These are phyloP conservation scores for Nannoperca australis DNA, from an alignment of 2,797 vertebrate species.

Conservation along the genomic window DNA sequence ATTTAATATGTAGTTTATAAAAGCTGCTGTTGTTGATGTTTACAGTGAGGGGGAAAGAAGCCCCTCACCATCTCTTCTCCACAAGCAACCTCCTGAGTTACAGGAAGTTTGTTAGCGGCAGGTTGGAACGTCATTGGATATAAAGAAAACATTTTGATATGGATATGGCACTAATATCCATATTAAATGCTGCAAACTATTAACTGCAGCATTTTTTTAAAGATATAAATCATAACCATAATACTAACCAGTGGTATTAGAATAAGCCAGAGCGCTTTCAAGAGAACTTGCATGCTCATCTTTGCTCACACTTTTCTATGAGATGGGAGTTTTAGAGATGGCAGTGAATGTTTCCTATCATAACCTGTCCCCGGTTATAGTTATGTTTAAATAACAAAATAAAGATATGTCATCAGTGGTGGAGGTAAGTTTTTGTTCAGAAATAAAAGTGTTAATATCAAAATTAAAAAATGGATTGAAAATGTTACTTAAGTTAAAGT, in stretches of 20 bases:
- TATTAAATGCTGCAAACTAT: neutral
- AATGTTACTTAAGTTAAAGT: no score
- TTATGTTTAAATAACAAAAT: neutral
- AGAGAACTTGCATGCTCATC: neutral
- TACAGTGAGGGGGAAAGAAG: neutral
- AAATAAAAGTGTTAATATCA: no score
- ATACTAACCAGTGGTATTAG: neutral
- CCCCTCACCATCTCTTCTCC: neutral
- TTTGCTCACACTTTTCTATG: neutral
- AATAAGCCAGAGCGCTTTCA: neutral
- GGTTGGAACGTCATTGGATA: neutral
- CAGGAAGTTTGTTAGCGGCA: constrained; percentile 39
- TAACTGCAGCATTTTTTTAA: neutral
- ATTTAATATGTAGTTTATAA: neutral
- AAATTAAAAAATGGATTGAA: no score
- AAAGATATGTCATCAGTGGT: neutral
- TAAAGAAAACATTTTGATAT: neutral
- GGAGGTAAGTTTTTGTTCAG: no score
- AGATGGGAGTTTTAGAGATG: neutral
- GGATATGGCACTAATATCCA: no score
- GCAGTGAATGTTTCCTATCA: neutral
- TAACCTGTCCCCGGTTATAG: neutral
- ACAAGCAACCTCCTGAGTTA: constrained; percentile 33
- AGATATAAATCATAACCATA: neutral
- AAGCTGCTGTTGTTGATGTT: neutral